Base-by-base conservation (phyloP, 2,113 vertebrate species). In the Onychostoma macrolepis region DNA sequence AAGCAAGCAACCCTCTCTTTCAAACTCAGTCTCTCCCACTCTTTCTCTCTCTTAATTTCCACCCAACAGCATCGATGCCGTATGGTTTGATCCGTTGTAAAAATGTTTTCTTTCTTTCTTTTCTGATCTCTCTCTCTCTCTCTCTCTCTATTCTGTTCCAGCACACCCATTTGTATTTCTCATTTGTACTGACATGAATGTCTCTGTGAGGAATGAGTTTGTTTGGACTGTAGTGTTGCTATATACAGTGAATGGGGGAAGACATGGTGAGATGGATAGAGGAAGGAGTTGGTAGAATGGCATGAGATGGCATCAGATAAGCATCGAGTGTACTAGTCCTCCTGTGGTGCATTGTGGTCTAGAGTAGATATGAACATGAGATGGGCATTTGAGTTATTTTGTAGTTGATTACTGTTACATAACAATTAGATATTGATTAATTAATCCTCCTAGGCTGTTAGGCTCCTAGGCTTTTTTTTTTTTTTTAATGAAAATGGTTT, bases 1-100 rank as follows among this genome's bases (percentile, higher is more conserved):
- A 99, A 99, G 98, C 12, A 79, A 74, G 15, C 45, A 61, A 38
- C 4, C 76, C 69, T 41, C 15, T 86, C 30, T 63, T 0, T 74
- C 5, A 61, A 77, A 21, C 80, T 74, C 26, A 79, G 11, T 41
- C 43, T 88, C 63, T 75, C 61, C 30, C 11, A 75, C 74, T 61
- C 76, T 71, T 24, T 63, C 77, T 86, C 36, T 58, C 21, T 38
- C 48, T 63, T n/a, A 17, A 69, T 75, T 21, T 80, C 50, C 24
- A 75, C 53, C 67, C 30, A 41, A 77, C 26, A 43, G 88, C 53
- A 69, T 26, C 67, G 86, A 88, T 84, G 56, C 78, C 88, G 83
- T 72, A 26, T 90, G 87, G 36, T 72, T 72, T 89, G 85, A 71
- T 80, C 75, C n/a, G 72, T 84, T 78, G n/a, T 84, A 53, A 53